Evolutionary conservation across 1,140 invertebrate species (phyloP), one percentile per base, ranked within the genome.

Genomic region (Charaxes varanes): DNA sequence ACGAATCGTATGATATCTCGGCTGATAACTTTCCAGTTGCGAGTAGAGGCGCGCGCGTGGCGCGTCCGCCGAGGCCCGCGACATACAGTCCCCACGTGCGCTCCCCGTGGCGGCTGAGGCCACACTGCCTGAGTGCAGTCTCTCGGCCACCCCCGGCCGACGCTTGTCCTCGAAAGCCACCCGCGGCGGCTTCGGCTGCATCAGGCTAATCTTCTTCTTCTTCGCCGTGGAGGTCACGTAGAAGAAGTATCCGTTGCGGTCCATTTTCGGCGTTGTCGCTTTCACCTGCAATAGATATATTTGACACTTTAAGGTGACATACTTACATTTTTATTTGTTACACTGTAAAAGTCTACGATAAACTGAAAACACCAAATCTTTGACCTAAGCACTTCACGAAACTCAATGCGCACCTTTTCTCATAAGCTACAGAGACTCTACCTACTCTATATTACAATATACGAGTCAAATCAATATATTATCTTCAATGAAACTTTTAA

Each of bases 21-120:
- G 84, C 23, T 84, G 82, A 43, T 85, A 85, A 69, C 80, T 81
- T 66, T 85, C 84, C 4, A 85, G 67, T 69, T 81, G 78, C 67
- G 76, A 58, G 41, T 70, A 69, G 6, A 74, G 51, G 2, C 70
- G 61, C 62, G 70, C 68, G 60, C 72, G 77, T 51, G 67, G 77
- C 65, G 65, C 72, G 41, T 71, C 62, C 16, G 53, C 58, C 16
- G 52, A 34, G 31, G 42, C 57, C 19, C 76, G 71, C 66, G 72
- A 60, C 68, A 76, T 79, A 48, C 32, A 19, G 24, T 62, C 66
- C 44, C 35, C 62, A 45, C 64, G 69, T 58, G 57, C 61, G 60
- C 49, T 41, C 65, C 48, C 62, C 28, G 54, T 62, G 63, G 59
- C 62, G 51, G 52, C 42, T 45, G 57, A 46, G 35, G 72, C 72